Base-by-base conservation (phyloP, 2,888 invertebrate species). In the Panopea generosa region DNA sequence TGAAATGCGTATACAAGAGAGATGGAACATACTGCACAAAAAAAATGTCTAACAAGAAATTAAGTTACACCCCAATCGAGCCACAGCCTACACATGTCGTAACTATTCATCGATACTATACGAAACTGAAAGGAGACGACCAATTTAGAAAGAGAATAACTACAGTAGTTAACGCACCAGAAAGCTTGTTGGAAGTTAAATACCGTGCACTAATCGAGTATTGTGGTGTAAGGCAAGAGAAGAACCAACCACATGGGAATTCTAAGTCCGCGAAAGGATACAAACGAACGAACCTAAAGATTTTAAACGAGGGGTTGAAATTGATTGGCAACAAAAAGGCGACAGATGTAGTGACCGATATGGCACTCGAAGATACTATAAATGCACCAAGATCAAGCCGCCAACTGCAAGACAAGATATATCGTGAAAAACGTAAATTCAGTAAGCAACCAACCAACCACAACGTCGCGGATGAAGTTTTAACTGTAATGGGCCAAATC, bases 1-100 rank as follows among this genome's bases (percentile, higher is more conserved):
- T 63, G 4, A 33, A 20, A 11, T 27, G 45, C 22, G 55, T 63
- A 1, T 53, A 26, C 6, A 53, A 45, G 20, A 26, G 22, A 14
- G 29, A 40, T n/a, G 45, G n/a, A 27, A 14, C 1, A 26, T 14
- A 43, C 20, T 7, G 53, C 43, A 26, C 7, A 43, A 14, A 63
- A 45, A 63, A 55, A 45, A n/a, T 18, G 6, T 6, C 16, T n/a
- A 38, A 55, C 33, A 55, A 27, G 22, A 40, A 55, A 22, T 11
- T 22, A 2, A 14, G n/a, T 14, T 63, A 55, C 18, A 40, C 20
- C 0, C 43, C 63, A 14, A 7, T 63, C n/a, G 14, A 40, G 6
- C 63, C 63, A 53, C 53, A 53, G 40, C 63, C 55, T 20, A 53
- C n/a, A 9, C 27, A 55, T 14, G 9, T 63, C 2, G 20, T 63